A percentile compares a stretch with the other conserved stretches of the same genome.
phyloP scores from a whole-genome alignment of 2,797 vertebrate species.

The Mormyrops attenuatus region DNA sequence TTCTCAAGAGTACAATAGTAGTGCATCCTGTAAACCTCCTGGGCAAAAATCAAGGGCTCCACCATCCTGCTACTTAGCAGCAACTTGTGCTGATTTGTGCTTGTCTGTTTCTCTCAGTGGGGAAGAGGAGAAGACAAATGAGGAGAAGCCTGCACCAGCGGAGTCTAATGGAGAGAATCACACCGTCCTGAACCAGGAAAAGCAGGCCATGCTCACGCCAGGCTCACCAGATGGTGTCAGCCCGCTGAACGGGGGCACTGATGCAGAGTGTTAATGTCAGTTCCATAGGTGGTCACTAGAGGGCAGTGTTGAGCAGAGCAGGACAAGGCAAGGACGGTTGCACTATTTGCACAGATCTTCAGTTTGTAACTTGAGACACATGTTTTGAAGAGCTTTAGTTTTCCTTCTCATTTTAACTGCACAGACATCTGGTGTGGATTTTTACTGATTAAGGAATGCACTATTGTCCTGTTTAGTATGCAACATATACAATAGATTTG shows the following conservation, averaged over 20 bases:
- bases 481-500: slow-evolving; percentile 17
- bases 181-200: slow-evolving; percentile 8
- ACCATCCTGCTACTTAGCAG: not conserved
- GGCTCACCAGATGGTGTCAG: slow-evolving; percentile 28
- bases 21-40: not conserved
- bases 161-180: slow-evolving; percentile 48
- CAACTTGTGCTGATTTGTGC: not conserved
- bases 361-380: slow-evolving; percentile 26
- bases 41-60: not conserved
- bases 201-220: slow-evolving; percentile 22
- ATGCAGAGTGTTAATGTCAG: slow-evolving; percentile 54
- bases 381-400: slow-evolving; percentile 32
- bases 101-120: slow-evolving; percentile 42
- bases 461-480: slow-evolving; percentile 28
- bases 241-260: slow-evolving; percentile 41
- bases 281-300: slow-evolving; percentile 18
- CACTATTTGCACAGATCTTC: slow-evolving; percentile 55
- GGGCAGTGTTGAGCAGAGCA: slow-evolving; percentile 18
- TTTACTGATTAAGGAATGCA: slow-evolving; percentile 41
- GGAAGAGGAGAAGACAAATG: slow-evolving; percentile 23
- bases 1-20: not conserved
- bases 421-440: slow-evolving; percentile 33
- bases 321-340: slow-evolving; percentile 42
- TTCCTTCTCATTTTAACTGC: slow-evolving; percentile 33
- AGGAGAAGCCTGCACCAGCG: slow-evolving; percentile 21